phyloP scores from a whole-genome alignment of 2,797 vertebrate species.

The Rhinella marina region DNA sequence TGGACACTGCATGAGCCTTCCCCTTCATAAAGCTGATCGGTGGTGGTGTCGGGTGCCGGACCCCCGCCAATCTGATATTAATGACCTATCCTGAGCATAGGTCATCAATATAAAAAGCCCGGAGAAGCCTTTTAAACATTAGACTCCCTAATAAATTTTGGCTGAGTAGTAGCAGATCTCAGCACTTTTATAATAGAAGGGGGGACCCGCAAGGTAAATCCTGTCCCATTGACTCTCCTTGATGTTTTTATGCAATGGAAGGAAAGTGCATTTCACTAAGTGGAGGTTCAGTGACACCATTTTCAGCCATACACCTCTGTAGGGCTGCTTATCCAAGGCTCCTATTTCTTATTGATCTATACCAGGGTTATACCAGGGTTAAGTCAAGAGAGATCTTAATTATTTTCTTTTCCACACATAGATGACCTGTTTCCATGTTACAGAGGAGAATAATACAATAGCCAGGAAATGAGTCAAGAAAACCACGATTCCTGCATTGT shows the following conservation, averaged over 20 bases:
- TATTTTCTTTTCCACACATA: conserved; percentile 3
- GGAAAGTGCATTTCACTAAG: background rate
- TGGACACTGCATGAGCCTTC: too few relatives aligned
- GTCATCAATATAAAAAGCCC: too few relatives aligned
- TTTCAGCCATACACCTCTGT: background rate
- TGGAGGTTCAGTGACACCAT: background rate
- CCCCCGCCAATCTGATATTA: too few relatives aligned
- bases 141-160: too few relatives aligned
- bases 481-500: conserved; percentile 17
- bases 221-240: background rate
- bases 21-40: too few relatives aligned
- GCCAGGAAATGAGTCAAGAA: background rate
- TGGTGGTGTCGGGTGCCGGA: too few relatives aligned
- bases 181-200: background rate
- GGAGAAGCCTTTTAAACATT: too few relatives aligned
- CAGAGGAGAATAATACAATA: conserved; percentile 13
- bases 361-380: background rate
- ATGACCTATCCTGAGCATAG: too few relatives aligned
- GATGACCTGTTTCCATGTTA: background rate
- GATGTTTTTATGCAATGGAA: too few relatives aligned
- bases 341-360: conserved; percentile 1
- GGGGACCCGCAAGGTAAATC: background rate
- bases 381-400: background rate
- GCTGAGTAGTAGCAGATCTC: background rate
- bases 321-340: background rate